A percentile compares a stretch with the other conserved stretches of the same genome.
Evolutionary conservation across 1,140 invertebrate species (phyloP).

Genomic region (Gryon sp.): DNA sequence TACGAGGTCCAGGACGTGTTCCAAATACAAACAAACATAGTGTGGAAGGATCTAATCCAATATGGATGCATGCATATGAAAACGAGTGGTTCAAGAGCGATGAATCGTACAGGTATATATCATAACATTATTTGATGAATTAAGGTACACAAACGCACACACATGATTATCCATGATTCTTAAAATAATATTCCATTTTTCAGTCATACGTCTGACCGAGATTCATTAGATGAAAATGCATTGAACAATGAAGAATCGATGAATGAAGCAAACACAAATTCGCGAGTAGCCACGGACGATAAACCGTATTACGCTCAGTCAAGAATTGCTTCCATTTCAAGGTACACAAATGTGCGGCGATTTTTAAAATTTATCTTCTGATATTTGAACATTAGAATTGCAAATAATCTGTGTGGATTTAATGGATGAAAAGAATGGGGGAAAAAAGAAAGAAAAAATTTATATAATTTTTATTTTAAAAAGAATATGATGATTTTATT

Average conservation of each 20-base stretch:
- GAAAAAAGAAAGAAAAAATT: no score
- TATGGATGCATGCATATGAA: constrained; percentile 96
- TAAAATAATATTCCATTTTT: constrained; percentile 65
- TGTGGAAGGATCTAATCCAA: constrained; percentile 95
- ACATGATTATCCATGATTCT: constrained; percentile 1
- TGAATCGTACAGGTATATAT: constrained; percentile 85
- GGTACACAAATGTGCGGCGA: constrained; percentile 59
- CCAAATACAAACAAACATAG: constrained; percentile 97
- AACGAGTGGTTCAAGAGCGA: constrained; percentile 96
- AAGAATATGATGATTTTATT: no score
- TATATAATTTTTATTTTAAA: no score
- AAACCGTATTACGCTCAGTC: constrained; percentile 84
- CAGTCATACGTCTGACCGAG: constrained; percentile 87
- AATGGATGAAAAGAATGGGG: no score
- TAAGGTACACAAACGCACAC: no score
- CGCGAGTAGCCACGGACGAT: constrained; percentile 79
- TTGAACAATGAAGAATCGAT: constrained; percentile 83
- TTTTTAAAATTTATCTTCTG: no score
- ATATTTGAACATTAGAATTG: no score
- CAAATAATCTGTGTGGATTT: no score
- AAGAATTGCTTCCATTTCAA: constrained; percentile 74
- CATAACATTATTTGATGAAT: no score
- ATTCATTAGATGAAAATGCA: constrained; percentile 93
- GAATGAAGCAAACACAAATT: constrained; percentile 80
- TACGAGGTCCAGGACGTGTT: constrained; percentile 86